Base-by-base conservation (phyloP, 2,113 vertebrate genomes). In the Vireo altiloquus region DNA sequence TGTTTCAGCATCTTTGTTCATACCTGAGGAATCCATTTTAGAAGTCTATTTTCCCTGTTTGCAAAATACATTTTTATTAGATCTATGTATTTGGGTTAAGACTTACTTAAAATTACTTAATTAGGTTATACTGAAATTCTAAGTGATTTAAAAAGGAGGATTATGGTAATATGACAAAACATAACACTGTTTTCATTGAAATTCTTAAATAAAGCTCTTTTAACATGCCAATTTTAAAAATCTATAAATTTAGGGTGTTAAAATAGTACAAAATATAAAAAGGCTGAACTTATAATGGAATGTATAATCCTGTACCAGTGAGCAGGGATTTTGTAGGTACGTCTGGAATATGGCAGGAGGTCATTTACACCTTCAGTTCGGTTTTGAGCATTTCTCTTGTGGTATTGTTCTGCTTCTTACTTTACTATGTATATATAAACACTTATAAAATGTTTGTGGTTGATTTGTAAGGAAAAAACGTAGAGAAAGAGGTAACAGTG, bases 101-200 rank as follows among this genome's bases (percentile, higher is more conserved):
- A 92, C 85, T 94, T 92, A 81, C 92, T 97, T 97, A 97, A 96
- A 96, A 96, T 97, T 97, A 87, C 86, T 96, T 97, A 96, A 92
- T 95, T 96, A 97, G 89, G 95, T 85, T 95, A 95, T 93, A 89
- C 76, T 94, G 77, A 96, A 96, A 96, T 95, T 95, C 80, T 94
- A 94, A 97, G 87, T 95, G 91, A 96, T 92, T 97, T 97, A 89
- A 92, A 97, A 96, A 96, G 77, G 87, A 93, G 82, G 89, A 96
- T 95, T 93, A 96, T 95, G 81, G 78, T 95, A 96, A 96, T 85
- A 93, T 95, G 90, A 83, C 91, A 97, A 97, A 96, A 92, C 91
- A 56, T 92, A 94, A 97, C 94, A 91, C 89, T 94, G 40, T 96
- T 97, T 97, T 95, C 69, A 96, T 90, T 95, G 68, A 95, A 97